Evolutionary conservation across 2,797 vertebrate genomes (phyloP).

Genomic region (Malacoraja senta): DNA sequence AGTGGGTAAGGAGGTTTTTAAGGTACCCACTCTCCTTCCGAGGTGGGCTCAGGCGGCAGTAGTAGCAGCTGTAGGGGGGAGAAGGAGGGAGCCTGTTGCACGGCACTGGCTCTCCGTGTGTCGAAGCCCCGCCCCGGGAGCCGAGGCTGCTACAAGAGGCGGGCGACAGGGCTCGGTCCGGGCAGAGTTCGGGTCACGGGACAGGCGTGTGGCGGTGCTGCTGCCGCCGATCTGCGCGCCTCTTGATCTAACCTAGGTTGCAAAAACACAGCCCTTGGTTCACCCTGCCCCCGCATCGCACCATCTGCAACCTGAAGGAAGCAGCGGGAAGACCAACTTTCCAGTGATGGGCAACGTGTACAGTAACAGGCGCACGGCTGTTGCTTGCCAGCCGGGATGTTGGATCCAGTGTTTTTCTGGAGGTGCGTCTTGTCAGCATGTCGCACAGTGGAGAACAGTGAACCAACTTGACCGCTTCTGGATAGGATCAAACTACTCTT

Average conservation of each 20-base stretch:
- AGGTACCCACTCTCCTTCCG: no score
- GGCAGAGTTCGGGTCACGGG: slow-evolving; percentile 55
- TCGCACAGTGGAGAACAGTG: not conserved
- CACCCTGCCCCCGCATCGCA: not conserved
- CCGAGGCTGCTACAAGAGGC: slow-evolving; percentile 57
- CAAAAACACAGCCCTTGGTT: not conserved
- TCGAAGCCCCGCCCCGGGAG: slow-evolving; percentile 57
- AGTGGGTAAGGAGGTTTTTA: no score
- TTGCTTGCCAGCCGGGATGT: not conserved
- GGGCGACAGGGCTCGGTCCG: slow-evolving; percentile 47
- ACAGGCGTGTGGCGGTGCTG: slow-evolving; percentile 54
- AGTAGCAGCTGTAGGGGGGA: no score
- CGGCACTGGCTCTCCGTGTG: not conserved
- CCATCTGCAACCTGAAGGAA: not conserved
- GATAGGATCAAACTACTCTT: not conserved
- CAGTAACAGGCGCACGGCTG: not conserved
- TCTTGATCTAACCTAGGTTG: not conserved
- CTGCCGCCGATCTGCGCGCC: not conserved
- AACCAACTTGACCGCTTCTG: not conserved
- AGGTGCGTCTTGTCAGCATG: not conserved
- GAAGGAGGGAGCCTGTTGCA: no score
- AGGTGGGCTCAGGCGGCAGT: no score
- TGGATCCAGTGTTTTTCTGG: not conserved
- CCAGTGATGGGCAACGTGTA: slow-evolving; percentile 14
- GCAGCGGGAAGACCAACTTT: slow-evolving; percentile 23